phyloP scores from a whole-genome alignment of 2,888 invertebrate species.

The Rugalucina vietnamica region DNA sequence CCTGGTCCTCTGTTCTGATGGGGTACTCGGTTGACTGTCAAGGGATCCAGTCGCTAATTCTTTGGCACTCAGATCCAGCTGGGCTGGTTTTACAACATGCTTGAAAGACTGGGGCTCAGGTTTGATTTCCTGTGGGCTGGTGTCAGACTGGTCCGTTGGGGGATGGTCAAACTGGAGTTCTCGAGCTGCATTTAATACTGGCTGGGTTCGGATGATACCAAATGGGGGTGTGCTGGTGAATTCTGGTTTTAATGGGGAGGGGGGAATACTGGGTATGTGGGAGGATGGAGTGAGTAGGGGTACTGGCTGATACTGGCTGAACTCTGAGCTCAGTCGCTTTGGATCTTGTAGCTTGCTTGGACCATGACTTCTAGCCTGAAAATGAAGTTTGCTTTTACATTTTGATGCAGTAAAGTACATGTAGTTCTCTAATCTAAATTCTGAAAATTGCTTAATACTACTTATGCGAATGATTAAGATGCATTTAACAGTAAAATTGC shows the following conservation, averaged over 20 bases:
- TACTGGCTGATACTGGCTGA: constrained; percentile 32
- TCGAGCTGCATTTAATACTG: constrained; percentile 58
- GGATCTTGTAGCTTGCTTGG: constrained; percentile 26
- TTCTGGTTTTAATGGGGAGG: constrained; percentile 77
- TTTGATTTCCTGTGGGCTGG: background rate
- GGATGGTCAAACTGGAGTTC: constrained; percentile 65
- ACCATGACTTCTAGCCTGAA: background rate
- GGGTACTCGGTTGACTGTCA: background rate
- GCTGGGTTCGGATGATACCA: constrained; percentile 67
- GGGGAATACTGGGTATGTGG: constrained; percentile 68
- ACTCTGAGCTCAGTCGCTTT: constrained; percentile 59
- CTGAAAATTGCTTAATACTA: too few species aligned
- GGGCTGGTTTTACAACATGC: background rate
- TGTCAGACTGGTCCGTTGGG: constrained; percentile 8
- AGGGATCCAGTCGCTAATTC: background rate
- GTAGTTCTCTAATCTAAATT: too few species aligned
- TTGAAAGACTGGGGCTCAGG: background rate
- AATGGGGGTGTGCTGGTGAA: constrained; percentile 76
- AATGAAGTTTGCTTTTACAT: too few species aligned
- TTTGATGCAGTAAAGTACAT: too few species aligned
- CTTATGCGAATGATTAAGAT: too few species aligned
- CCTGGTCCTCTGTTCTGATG: background rate
- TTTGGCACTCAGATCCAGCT: background rate
- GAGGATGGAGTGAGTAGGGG: constrained; percentile 59
- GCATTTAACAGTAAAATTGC: too few species aligned